Base-by-base conservation (phyloP, 64 coral and sea anemone species). In the Platygyra sinensis region DNA sequence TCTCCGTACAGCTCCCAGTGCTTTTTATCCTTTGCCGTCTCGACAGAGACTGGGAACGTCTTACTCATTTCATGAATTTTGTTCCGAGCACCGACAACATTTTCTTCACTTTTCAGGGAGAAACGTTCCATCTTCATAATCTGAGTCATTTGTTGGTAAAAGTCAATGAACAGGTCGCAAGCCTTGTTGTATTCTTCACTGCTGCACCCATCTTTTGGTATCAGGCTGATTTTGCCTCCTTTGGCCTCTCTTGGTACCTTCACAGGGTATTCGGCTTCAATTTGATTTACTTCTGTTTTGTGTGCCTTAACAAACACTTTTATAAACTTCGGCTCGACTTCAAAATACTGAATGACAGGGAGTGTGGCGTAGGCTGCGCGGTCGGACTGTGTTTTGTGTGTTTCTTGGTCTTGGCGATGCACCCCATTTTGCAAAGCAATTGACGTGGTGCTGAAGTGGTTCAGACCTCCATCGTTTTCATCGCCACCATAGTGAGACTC, bases 1-100 rank as follows among this genome's bases (percentile, higher is more conserved):
- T 71, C 62, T 16, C 90, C 90, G 13, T 78, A 86, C 18, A 92
- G 14, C 28, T 87, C 90, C 82, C 83, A 92, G 15, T 67, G 75
- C 52, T 80, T 80, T 51, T 64, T 62, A 20, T 92, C 83, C 17
- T 32, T 51, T 5, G 57, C 10, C 4, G 31, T 22, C 2, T 92
- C 90, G 15, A 92, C 72, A 10, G 28, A 65, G 0, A 87, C 60
- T 27, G 72, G 72, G 17, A 78, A 69, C 0, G 57, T 33, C 72
- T 80, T 86, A n/a, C 17, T 33, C 4, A 72, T 32, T 72, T 67
- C 55, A 11, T 15, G 42, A 27, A 92, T 76, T 16, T 29, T 33
- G 0, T 79, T 31, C 50, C 90, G 81, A 0, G 49, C 25, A 54
- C 0, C 6, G 0, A 1, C 9, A 8, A 14, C 28, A 2, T 72